phyloP scores from a whole-genome alignment of 2,113 vertebrate species.

The Indicator indicator region DNA sequence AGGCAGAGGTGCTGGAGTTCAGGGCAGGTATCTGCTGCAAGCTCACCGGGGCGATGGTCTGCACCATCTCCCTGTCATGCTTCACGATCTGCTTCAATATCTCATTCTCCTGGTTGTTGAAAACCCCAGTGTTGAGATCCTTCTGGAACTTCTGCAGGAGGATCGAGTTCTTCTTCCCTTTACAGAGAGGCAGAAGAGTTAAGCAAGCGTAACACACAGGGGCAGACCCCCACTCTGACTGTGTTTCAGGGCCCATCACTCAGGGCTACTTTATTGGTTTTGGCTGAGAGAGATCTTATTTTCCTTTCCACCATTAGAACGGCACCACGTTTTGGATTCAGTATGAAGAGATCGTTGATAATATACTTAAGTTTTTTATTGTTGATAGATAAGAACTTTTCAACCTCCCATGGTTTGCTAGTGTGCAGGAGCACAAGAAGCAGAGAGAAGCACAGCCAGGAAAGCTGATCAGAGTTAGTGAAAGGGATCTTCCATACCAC shows the following conservation, averaged over 20 bases:
- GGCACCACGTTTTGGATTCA: background rate
- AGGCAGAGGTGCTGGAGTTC: slow-evolving; percentile 83
- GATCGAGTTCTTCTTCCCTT: slow-evolving; percentile 98
- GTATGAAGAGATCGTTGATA: background rate
- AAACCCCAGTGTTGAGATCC: slow-evolving; percentile 96
- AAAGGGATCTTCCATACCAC: background rate
- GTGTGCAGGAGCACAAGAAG: too few species aligned
- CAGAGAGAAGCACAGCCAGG: background rate
- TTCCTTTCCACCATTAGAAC: background rate
- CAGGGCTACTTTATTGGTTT: background rate
- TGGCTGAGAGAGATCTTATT: background rate
- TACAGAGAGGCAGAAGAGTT: slow-evolving; percentile 42
- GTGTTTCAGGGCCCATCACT: background rate
- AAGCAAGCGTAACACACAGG: background rate
- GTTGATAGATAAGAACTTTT: background rate
- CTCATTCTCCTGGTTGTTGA: slow-evolving; percentile 99
- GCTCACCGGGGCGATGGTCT: slow-evolving; percentile 84
- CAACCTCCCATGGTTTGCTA: background rate
- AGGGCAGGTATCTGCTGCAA: slow-evolving; percentile 84
- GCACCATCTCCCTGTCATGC: slow-evolving; percentile 98
- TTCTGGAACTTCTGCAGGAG: slow-evolving; percentile 98
- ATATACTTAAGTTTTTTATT: background rate
- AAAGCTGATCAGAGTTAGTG: background rate
- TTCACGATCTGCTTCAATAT: slow-evolving; percentile 98
- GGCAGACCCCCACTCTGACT: background rate